phyloP scores from a whole-genome alignment of 2,888 invertebrate genomes.

The Spodoptera picta region DNA sequence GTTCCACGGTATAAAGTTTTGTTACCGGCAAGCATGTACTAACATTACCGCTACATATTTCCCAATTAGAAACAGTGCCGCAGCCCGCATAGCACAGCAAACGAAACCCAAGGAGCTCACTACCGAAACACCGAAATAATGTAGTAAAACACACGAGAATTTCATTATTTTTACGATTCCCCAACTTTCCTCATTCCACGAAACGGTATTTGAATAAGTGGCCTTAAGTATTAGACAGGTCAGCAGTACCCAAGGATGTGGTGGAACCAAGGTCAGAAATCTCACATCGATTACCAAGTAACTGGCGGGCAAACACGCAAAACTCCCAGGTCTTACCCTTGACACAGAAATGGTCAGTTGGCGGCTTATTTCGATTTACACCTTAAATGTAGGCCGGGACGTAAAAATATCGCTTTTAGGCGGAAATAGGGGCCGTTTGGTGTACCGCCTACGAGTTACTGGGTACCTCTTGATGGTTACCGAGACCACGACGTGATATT shows the following conservation, averaged over 20 bases:
- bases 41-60: constrained; percentile 36
- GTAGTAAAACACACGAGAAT: constrained; percentile 45
- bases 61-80: constrained; percentile 41
- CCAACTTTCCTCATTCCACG: constrained; percentile 44
- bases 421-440: constrained; percentile 69
- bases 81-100: constrained; percentile 38
- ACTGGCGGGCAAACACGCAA: constrained; percentile 79
- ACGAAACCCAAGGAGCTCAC: constrained; percentile 31
- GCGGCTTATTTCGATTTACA: constrained; percentile 66
- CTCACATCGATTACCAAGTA: constrained; percentile 82
- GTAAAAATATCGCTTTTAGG: constrained; percentile 62
- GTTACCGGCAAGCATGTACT: constrained; percentile 16
- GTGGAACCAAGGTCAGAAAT: constrained; percentile 83
- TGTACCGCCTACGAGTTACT: constrained; percentile 50
- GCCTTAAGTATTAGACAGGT: constrained; percentile 77
- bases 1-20: constrained; percentile 13
- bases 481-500: constrained; percentile 32
- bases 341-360: constrained; percentile 83
- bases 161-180: constrained; percentile 34
- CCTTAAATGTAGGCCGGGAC: constrained; percentile 76
- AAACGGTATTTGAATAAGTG: constrained; percentile 44
- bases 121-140: constrained; percentile 27
- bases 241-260: constrained; percentile 79
- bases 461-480: constrained; percentile 21
- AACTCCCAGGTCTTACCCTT: constrained; percentile 82